A percentile compares a stretch with the other conserved stretches of the same genome.
Conservation (phyloP, 2,113 vertebrate species). For the Burhinus bistriatus region DNA sequence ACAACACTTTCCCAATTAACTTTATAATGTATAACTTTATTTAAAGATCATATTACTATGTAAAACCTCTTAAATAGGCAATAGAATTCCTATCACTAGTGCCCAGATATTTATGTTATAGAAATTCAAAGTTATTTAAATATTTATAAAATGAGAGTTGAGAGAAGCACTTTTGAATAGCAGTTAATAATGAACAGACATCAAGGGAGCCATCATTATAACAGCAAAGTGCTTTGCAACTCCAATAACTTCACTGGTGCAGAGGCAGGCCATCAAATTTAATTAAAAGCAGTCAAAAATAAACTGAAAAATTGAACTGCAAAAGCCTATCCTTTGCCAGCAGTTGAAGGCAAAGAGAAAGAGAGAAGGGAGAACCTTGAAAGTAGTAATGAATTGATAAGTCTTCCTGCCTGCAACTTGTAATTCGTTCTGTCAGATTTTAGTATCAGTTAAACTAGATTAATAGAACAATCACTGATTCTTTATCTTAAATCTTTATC, state of each 20-base stretch:
- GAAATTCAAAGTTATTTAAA: slow-evolving; percentile 79
- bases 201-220: slow-evolving; percentile 79
- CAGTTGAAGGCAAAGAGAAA: slow-evolving; percentile 68
- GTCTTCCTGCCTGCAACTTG: slow-evolving; percentile 60
- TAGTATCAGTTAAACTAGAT: slow-evolving; percentile 74
- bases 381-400: slow-evolving; percentile 75
- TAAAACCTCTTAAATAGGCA: slow-evolving; percentile 58
- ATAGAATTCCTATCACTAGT: slow-evolving; percentile 49
- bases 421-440: slow-evolving; percentile 74
- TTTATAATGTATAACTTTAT: slow-evolving; percentile 43
- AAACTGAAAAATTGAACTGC: slow-evolving; percentile 77
- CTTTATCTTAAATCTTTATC: slow-evolving; percentile 68
- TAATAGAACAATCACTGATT: slow-evolving; percentile 70
- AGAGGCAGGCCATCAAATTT: slow-evolving; percentile 79
- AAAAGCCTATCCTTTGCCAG: slow-evolving; percentile 72
- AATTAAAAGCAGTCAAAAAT: slow-evolving; percentile 84
- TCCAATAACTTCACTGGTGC: slow-evolving; percentile 71
- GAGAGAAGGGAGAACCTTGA: slow-evolving; percentile 58
- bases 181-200: slow-evolving; percentile 79
- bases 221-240: slow-evolving; percentile 74
- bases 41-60: slow-evolving; percentile 49
- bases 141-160: slow-evolving; percentile 79
- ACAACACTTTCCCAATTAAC: slow-evolving; percentile 57
- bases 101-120: slow-evolving; percentile 71
- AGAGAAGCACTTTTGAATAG: slow-evolving; percentile 75